These are phyloP conservation scores for Hydrozoanthus gracilis DNA, from an alignment of 92 coral and sea anemone species.

Conservation along the genomic window DNA sequence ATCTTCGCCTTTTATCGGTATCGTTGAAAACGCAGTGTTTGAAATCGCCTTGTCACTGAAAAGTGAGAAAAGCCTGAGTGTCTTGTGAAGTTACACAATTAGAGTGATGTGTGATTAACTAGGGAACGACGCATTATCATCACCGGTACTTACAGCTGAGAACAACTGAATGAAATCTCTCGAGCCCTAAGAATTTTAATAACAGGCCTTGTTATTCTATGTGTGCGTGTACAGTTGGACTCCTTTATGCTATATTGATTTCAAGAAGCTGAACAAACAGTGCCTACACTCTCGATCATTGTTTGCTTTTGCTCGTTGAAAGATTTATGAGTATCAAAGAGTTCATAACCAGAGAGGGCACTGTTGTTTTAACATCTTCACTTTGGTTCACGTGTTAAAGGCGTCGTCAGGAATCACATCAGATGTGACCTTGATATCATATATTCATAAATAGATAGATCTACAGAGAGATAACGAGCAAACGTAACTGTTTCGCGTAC, in stretches of 20 bases:
- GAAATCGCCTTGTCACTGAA: not conserved
- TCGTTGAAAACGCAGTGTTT: not conserved
- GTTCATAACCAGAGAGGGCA: too few species aligned
- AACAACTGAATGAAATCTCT: not conserved
- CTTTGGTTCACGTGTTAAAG: too few species aligned
- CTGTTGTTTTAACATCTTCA: too few species aligned
- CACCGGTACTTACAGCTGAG: not conserved
- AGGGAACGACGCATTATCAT: not conserved
- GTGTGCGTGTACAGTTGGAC: not conserved
- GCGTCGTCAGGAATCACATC: too few species aligned
- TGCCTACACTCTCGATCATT: not conserved
- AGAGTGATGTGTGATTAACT: not conserved
- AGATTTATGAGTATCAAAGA: too few species aligned
- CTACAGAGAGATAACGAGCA: too few species aligned
- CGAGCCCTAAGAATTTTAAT: slow-evolving; percentile 15
- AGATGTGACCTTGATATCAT: too few species aligned
- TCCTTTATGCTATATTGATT: not conserved
- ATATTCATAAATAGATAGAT: too few species aligned
- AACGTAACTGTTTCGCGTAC: too few species aligned
- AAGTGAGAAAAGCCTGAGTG: not conserved
- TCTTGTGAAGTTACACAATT: not conserved
- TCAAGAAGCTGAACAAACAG: slow-evolving; percentile 26
- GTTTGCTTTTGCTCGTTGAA: too few species aligned
- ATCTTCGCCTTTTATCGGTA: not conserved
- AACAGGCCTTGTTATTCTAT: not conserved